Evolutionary conservation across 2,797 vertebrate species (phyloP).

Genomic region (Enoplosus armatus): DNA sequence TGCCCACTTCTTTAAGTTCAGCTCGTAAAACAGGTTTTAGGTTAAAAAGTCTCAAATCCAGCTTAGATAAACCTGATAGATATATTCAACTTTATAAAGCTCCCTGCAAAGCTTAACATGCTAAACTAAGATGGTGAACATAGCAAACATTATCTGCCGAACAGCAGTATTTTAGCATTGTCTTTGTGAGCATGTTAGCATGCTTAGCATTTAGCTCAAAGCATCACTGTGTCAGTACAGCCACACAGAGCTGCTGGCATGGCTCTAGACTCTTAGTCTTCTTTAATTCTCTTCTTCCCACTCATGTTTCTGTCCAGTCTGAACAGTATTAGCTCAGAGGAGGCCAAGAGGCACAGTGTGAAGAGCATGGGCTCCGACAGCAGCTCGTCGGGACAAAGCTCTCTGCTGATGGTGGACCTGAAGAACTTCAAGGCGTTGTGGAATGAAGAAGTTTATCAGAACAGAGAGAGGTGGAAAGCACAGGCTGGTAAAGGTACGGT

Average conservation of each 20-base stretch:
- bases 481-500: constrained; percentile 93
- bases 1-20: not conserved
- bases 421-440: constrained; percentile 95
- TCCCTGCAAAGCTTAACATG: not conserved
- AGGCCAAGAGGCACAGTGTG: constrained; percentile 89
- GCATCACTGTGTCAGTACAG: not conserved
- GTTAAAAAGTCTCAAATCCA: not conserved
- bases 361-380: constrained; percentile 92
- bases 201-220: constrained; percentile 7
- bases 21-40: not conserved
- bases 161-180: not conserved
- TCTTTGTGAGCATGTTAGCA: not conserved
- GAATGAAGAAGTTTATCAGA: constrained; percentile 94
- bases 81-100: not conserved
- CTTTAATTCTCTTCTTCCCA: not conserved
- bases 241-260: not conserved
- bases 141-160: not conserved
- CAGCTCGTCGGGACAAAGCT: constrained; percentile 89
- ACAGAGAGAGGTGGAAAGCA: constrained; percentile 95
- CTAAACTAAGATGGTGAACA: not conserved
- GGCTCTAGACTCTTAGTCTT: not conserved
- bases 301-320: constrained; percentile 79
- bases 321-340: constrained; percentile 91
- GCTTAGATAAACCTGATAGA: not conserved
- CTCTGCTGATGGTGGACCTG: constrained; percentile 92